A percentile compares a stretch with the other conserved stretches of the same genome.
These are phyloP conservation scores for Crypturellus undulatus DNA, from an alignment of 2,113 vertebrate genomes.

Conservation along the genomic window DNA sequence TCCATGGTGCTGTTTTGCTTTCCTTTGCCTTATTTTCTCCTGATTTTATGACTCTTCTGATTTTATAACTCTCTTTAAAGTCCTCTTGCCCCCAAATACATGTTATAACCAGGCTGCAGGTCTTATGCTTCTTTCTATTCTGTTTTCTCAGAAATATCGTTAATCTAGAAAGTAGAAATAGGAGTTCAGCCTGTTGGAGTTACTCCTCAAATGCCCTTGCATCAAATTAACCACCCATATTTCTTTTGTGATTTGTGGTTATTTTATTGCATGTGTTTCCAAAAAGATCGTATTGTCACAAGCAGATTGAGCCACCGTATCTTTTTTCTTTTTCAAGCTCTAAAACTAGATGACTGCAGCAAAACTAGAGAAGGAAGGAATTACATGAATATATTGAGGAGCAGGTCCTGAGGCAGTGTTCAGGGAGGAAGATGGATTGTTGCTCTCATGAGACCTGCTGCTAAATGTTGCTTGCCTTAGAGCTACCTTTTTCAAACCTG, in stretches of 20 bases:
- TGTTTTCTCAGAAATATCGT: no score
- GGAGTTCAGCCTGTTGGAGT: not conserved
- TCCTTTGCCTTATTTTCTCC: not conserved
- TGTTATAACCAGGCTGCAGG: not conserved
- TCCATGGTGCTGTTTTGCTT: not conserved
- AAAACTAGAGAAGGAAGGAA: not conserved
- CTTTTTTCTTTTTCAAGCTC: not conserved
- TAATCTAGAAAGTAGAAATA: not conserved
- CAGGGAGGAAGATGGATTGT: not conserved
- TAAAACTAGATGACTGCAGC: not conserved
- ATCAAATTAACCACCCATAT: not conserved
- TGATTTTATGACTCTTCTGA: not conserved
- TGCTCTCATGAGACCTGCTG: not conserved
- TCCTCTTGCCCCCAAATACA: not conserved
- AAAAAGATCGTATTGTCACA: not conserved
- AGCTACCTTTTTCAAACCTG: not conserved
- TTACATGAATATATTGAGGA: not conserved
- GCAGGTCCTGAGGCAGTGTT: not conserved
- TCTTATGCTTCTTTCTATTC: not conserved
- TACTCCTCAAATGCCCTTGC: not conserved
- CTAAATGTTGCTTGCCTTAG: not conserved
- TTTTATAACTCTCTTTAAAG: not conserved
- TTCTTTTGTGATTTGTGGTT: slow-evolving; percentile 4
- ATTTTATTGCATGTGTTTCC: not conserved
- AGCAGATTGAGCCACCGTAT: not conserved